Evolutionary conservation across 1,140 invertebrate genomes (phyloP).

Genomic region (Trissolcus basalis): DNA sequence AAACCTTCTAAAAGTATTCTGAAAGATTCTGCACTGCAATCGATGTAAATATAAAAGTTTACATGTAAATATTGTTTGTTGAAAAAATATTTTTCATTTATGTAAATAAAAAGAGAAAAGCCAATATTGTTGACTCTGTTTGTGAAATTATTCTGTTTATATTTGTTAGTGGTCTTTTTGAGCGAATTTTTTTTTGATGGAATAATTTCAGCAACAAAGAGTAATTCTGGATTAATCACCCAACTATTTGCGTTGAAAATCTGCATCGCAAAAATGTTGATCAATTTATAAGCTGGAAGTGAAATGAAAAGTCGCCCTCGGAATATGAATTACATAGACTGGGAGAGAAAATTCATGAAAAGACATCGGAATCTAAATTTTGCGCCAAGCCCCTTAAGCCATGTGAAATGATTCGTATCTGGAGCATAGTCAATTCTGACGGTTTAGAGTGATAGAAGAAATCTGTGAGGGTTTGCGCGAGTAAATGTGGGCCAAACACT

Average conservation of each 20-base stretch:
- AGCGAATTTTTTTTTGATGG: no score
- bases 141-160: no score
- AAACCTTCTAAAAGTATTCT: neutral
- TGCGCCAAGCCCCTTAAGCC: conserved; percentile 33
- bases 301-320: conserved; percentile 4
- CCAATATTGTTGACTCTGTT: no score
- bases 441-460: conserved; percentile 27
- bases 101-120: neutral
- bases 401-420: conserved; percentile 41
- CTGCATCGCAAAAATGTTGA: neutral
- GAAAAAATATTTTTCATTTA: neutral
- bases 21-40: no score
- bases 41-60: neutral
- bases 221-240: no score
- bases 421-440: conserved; percentile 28
- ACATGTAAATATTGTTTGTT: neutral
- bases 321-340: conserved; percentile 18
- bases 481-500: conserved; percentile 28
- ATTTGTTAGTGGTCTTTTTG: no score
- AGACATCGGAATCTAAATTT: conserved; percentile 41
- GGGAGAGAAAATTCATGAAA: conserved; percentile 16
- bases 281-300: neutral
- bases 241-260: no score
- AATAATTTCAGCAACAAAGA: no score
- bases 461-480: conserved; percentile 26